Percentiles rank a stretch among this genome's conserved stretches.
These are phyloP conservation scores for Leuciscus idus DNA, from an alignment of 2,113 vertebrate species.

Conservation along the genomic window DNA sequence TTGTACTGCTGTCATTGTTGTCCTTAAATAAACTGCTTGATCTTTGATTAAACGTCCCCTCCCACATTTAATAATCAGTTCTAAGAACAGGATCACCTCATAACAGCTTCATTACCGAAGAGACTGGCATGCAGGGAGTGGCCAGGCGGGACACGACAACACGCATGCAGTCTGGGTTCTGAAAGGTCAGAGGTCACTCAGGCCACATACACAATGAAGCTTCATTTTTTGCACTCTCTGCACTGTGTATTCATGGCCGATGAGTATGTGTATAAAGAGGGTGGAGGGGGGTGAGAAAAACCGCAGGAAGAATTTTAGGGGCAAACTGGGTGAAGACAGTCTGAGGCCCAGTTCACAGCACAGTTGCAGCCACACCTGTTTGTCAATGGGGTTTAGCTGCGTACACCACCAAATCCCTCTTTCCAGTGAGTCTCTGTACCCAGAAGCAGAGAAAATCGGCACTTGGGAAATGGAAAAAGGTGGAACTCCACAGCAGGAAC, in stretches of 20 bases:
- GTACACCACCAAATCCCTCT: background rate
- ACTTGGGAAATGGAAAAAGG: slow-evolving; percentile 40
- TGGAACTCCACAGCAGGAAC: slow-evolving; percentile 38
- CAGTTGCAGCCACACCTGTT: slow-evolving; percentile 47
- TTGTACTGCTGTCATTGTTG: background rate
- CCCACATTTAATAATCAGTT: background rate
- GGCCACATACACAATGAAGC: slow-evolving; percentile 2
- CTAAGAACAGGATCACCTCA: background rate
- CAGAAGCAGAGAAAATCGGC: slow-evolving; percentile 22
- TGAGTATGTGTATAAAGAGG: background rate
- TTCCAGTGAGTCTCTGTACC: slow-evolving; percentile 9
- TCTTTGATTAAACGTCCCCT: background rate
- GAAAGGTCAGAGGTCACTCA: background rate
- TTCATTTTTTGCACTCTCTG: background rate
- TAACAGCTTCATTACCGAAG: background rate
- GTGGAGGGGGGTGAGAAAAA: background rate
- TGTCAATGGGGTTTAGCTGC: slow-evolving; percentile 31
- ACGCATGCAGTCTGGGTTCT: background rate
- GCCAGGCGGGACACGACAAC: background rate
- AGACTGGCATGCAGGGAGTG: slow-evolving; percentile 11
- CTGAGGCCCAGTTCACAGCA: slow-evolving; percentile 35
- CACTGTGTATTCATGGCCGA: background rate
- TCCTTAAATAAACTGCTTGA: slow-evolving; percentile 2
- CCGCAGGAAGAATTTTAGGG: slow-evolving; percentile 1
- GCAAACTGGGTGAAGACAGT: slow-evolving; percentile 27